phyloP scores from a whole-genome alignment of 2,888 invertebrate genomes.

The Brachynemurus nebulosus region DNA sequence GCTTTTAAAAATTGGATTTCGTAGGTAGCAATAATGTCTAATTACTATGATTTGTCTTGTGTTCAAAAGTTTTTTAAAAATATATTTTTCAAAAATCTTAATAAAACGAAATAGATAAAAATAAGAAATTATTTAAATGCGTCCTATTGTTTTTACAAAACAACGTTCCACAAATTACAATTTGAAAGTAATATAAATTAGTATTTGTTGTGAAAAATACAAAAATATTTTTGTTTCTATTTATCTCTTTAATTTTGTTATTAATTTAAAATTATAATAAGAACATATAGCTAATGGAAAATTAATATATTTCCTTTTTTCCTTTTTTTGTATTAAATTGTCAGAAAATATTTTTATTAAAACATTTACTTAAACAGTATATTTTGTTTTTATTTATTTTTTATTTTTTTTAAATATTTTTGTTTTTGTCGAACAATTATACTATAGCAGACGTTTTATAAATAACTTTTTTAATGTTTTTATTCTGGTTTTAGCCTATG shows the following conservation, averaged over 20 bases:
- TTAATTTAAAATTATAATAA: background rate
- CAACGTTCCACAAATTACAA: constrained; percentile 5
- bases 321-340: background rate
- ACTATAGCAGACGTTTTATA: background rate
- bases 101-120: background rate
- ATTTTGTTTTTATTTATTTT: background rate
- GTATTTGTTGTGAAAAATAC: background rate
- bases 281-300: no score
- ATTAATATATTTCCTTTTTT: background rate
- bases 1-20: no score
- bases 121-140: background rate
- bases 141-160: background rate
- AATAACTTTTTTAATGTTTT: constrained; percentile 21
- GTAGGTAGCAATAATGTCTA: no score
- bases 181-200: background rate
- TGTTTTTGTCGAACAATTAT: background rate
- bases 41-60: no score
- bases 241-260: background rate
- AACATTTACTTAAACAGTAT: no score
- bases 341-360: background rate
- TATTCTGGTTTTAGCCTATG: constrained; percentile 91
- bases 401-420: background rate
- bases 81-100: background rate
- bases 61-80: no score
- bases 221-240: no score